Evolutionary conservation across 2,888 invertebrate species (phyloP), one percentile per base, ranked within the genome.

Genomic region (Drosophila tripunctata): DNA sequence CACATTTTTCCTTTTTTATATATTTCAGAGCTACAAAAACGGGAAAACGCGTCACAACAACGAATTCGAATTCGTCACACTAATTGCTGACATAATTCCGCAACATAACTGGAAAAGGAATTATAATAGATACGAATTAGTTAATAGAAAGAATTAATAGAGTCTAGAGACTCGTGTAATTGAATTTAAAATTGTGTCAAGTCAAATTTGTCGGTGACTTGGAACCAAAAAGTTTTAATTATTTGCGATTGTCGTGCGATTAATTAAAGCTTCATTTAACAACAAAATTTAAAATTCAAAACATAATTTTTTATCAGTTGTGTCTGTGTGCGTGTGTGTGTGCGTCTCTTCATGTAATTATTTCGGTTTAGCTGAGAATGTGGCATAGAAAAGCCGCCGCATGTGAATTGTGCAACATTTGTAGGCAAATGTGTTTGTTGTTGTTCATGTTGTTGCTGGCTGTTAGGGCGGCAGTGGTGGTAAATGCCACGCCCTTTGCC

Each of bases 71-170:
- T 12, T 45, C 55, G 52, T 56, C 22, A 47, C 61, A 61, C 67
- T 75, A 84, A 87, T 78, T 86, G 81, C 68, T 78, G 87, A 81
- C 85, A 87, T 87, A 80, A 81, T 75, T 78, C 69, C 44, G n/a
- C n/a, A n/a, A n/a, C 60, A 60, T 62, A 86, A 68, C 76, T 85
- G 71, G 51, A 62, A 52, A 62, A 61, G 55, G 36, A 44, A 15
- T 22, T 41, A 58, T 50, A 24, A 41, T 56, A 56, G 61, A 61
- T 10, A 43, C 38, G 57, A 50, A 27, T 6, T 17, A 12, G 38
- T n/a, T n/a, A 52, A 30, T 30, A 17, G 19, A 19, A 24, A 14
- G 21, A 19, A 31, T n/a, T 12, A 12, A 40, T 12, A 22, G 22
- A 40, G 21, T 40, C 27, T n/a, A n/a, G n/a, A n/a, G 27, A 27